Conservation (phyloP, 2,797 vertebrate species). For the Acanthiza pusilla region DNA sequence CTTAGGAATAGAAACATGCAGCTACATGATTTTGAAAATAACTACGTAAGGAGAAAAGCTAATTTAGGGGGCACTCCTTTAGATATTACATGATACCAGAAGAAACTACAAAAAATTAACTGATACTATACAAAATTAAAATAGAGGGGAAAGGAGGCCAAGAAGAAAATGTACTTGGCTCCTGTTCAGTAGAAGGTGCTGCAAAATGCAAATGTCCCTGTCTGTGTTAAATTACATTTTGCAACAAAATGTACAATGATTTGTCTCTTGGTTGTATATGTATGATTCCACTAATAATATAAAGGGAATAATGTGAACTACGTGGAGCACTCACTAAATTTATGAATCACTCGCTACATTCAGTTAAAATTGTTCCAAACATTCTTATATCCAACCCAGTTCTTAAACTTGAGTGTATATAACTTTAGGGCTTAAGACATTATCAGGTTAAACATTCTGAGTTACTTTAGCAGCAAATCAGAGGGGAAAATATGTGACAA, state of each 20-base stretch:
- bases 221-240: neutral
- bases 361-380: neutral
- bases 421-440: neutral
- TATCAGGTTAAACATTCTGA: neutral
- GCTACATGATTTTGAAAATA: neutral
- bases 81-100: neutral
- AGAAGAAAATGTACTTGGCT: slow-evolving; percentile 37
- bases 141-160: neutral
- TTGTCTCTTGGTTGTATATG: neutral
- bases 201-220: neutral
- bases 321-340: neutral
- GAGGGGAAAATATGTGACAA: neutral
- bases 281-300: neutral
- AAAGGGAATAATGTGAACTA: neutral
- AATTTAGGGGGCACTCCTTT: neutral
- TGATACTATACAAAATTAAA: neutral
- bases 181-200: neutral
- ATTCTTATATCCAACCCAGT: neutral
- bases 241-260: neutral
- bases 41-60: neutral
- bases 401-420: neutral
- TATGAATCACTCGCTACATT: neutral
- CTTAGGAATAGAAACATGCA: neutral
- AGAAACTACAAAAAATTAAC: neutral
- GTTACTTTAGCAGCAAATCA: neutral